Percentiles rank a stretch among this genome's conserved stretches.
These are phyloP conservation scores for Lepas anatifera DNA, from an alignment of 2,888 invertebrate species.

Conservation along the genomic window DNA sequence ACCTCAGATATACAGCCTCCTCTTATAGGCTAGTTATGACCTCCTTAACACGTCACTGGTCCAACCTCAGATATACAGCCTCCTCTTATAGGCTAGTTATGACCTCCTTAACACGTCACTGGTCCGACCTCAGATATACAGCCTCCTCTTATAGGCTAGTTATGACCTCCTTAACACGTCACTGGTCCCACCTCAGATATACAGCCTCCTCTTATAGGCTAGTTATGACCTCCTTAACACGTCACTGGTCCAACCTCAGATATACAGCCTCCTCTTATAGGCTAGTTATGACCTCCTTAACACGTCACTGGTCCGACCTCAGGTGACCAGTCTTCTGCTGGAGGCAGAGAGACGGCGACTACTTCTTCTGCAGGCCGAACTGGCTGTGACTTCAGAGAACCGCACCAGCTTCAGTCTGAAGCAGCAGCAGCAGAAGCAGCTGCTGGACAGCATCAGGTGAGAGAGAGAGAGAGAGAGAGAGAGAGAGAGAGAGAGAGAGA, in stretches of 20 bases:
- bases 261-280: background rate
- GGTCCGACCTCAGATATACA: too few species aligned
- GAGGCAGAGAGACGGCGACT: constrained; percentile 55
- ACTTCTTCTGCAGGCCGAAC: constrained; percentile 49
- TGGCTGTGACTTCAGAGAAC: constrained; percentile 47
- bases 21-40: too few species aligned
- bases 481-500: background rate
- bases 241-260: background rate
- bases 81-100: too few species aligned
- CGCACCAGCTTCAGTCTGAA: constrained; percentile 30
- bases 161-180: background rate
- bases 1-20: too few species aligned
- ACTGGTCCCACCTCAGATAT: background rate
- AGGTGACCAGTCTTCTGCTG: constrained; percentile 54
- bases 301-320: constrained; percentile 27
- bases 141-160: background rate
- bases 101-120: too few species aligned
- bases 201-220: background rate
- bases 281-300: background rate
- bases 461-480: constrained; percentile 3
- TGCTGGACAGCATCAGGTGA: constrained; percentile 32
- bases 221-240: background rate
- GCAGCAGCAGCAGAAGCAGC: constrained; percentile 51
- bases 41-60: too few species aligned
- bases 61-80: too few species aligned